Evolutionary conservation across 2,113 vertebrate species (phyloP), one percentile per base, ranked within the genome.

Genomic region (Sitta europaea): DNA sequence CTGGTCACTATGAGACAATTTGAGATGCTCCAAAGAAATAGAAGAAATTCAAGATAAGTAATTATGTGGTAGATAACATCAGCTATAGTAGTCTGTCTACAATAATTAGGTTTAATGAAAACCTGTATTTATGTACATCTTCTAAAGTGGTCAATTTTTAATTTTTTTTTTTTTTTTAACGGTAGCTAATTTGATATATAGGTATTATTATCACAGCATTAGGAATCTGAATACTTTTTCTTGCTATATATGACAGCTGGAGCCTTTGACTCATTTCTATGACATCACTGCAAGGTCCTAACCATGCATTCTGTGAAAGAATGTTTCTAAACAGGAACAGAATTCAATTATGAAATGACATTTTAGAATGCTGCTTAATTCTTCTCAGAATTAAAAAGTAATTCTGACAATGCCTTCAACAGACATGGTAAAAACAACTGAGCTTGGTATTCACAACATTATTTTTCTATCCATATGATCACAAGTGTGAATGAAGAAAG

Each of bases 201-300:
- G 55, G 8, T 51, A 62, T 70, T 61, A 90, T 42, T 47, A 63
- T 31, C 47, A 62, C 8, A 80, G 38, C 10, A 55, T 58, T 55
- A 63, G n/a, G 31, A 86, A 79, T 23, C 33, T 2, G 1, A 74
- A 63, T 50, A 54, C 40, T 67, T 73, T 53, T 70, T 40, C 33
- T 62, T 93, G 28, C 75, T 40, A 24, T 5, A 4, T 19, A 47
- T 36, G 74, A 70, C 28, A 63, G 21, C 20, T 86, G 29, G 48
- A 91, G 55, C 8, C 40, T 59, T 74, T 43, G 27, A 74, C 31
- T 92, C 28, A 62, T 25, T 42, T 43, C 16, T 83, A 1, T 43
- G 1, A 2, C 15, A 27, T 7, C 53, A 84, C 11, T 0, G 0
- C 48, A 83, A 74, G 45, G 43, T 82, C 48, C 61, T 59, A 38